phyloP scores from a whole-genome alignment of 2,797 vertebrate genomes.

The Ctenochaetus hawaiiensis region DNA sequence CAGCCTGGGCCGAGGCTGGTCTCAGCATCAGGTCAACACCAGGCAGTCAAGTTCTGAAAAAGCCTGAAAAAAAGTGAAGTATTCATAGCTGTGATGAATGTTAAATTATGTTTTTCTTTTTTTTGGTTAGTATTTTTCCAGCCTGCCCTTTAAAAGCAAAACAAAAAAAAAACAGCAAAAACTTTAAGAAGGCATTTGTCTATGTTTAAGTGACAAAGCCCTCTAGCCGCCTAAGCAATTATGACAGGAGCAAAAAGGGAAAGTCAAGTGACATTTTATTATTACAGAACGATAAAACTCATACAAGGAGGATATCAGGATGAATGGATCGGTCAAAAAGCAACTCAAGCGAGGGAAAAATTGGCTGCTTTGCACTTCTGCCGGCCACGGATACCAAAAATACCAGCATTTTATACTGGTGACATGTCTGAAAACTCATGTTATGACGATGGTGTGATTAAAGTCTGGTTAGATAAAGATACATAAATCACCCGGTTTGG shows the following conservation, averaged over 20 bases:
- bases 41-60: slow-evolving; percentile 37
- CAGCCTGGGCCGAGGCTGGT: slow-evolving; percentile 59
- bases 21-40: slow-evolving; percentile 52
- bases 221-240: neutral
- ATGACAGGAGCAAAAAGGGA: neutral
- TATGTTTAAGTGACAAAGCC: neutral
- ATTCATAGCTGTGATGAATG: neutral
- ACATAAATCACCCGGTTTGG: too few relatives aligned
- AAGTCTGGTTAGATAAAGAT: too few relatives aligned
- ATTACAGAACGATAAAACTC: neutral
- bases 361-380: too few relatives aligned
- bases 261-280: neutral
- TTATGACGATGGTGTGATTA: too few relatives aligned
- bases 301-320: neutral
- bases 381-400: too few relatives aligned
- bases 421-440: too few relatives aligned
- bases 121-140: neutral
- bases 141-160: neutral
- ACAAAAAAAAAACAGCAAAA: neutral
- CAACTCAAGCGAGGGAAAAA: too few relatives aligned
- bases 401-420: too few relatives aligned
- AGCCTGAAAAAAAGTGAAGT: slow-evolving; percentile 32
- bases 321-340: neutral
- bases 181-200: neutral
- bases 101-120: neutral